Conservation (phyloP, 2,113 vertebrate genomes). For the Ictalurus punctatus region DNA sequence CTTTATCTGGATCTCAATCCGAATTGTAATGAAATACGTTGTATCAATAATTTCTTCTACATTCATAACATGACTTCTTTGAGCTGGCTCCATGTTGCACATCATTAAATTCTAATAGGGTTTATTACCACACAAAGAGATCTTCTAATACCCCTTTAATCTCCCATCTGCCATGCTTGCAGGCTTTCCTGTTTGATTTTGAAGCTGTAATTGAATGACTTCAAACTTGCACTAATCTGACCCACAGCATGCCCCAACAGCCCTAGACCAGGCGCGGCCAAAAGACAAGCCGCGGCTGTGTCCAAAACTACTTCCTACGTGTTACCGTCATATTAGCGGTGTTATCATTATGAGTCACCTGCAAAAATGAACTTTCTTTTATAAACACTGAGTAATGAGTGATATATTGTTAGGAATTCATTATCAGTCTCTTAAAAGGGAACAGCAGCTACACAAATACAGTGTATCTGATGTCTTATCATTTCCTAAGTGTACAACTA, state of each 20-base stretch:
- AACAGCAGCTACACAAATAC: background rate
- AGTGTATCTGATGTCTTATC: background rate
- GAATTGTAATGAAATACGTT: background rate
- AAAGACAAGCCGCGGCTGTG: background rate
- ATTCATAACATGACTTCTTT: background rate
- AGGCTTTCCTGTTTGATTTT: background rate
- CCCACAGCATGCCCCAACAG: constrained; percentile 27
- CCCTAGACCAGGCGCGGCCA: background rate
- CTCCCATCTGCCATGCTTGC: background rate
- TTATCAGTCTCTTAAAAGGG: background rate
- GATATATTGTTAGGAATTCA: background rate
- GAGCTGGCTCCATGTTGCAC: constrained; percentile 1
- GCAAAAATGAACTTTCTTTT: background rate
- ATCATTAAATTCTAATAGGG: background rate
- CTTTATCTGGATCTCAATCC: background rate
- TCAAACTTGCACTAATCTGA: constrained; percentile 11
- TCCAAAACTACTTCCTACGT: background rate
- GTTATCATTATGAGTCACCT: background rate
- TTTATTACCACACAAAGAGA: background rate
- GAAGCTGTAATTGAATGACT: constrained; percentile 13
- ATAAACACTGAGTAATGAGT: background rate
- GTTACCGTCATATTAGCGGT: background rate
- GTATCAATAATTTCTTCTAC: background rate
- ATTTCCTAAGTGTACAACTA: background rate
- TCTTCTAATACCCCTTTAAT: constrained; percentile 5